A percentile compares a stretch with the other conserved stretches of the same genome.
Conservation (phyloP, 2,113 vertebrate species). For the Damaliscus lunatus region DNA sequence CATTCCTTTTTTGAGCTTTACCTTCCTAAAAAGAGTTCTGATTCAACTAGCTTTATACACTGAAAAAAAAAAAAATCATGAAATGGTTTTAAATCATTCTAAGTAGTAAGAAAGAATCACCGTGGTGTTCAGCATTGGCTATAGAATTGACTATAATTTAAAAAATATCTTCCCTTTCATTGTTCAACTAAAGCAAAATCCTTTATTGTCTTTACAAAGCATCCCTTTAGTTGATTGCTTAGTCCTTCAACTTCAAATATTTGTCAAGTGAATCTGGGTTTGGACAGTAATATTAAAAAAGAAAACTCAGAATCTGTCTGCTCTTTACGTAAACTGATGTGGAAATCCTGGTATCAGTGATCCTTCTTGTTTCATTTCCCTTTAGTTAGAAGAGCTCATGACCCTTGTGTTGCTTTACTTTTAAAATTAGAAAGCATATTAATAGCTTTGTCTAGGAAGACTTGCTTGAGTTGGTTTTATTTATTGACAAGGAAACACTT, state of each 20-base stretch:
- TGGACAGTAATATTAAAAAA: background rate
- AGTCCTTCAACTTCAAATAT: background rate
- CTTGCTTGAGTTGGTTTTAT: background rate
- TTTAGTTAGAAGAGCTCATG: slow-evolving; percentile 16
- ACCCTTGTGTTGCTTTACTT: background rate
- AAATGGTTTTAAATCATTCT: background rate
- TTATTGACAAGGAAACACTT: slow-evolving; percentile 10
- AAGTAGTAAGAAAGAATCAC: background rate
- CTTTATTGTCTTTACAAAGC: background rate
- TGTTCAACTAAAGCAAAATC: background rate
- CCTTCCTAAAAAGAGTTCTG: background rate
- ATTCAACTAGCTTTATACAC: background rate
- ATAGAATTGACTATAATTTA: background rate
- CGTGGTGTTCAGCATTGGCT: background rate
- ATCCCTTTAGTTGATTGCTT: background rate
- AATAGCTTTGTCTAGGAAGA: background rate
- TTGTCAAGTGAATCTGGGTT: background rate
- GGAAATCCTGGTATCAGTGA: background rate
- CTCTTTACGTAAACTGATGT: background rate
- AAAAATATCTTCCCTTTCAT: background rate
- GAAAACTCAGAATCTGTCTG: background rate
- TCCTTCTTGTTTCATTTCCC: slow-evolving; percentile 29
- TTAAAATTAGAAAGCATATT: slow-evolving; percentile 44
- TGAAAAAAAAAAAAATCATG: background rate
- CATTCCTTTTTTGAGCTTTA: background rate